These are phyloP conservation scores for Pedionomus torquatus DNA, from an alignment of 2,113 vertebrate species.

Conservation along the genomic window DNA sequence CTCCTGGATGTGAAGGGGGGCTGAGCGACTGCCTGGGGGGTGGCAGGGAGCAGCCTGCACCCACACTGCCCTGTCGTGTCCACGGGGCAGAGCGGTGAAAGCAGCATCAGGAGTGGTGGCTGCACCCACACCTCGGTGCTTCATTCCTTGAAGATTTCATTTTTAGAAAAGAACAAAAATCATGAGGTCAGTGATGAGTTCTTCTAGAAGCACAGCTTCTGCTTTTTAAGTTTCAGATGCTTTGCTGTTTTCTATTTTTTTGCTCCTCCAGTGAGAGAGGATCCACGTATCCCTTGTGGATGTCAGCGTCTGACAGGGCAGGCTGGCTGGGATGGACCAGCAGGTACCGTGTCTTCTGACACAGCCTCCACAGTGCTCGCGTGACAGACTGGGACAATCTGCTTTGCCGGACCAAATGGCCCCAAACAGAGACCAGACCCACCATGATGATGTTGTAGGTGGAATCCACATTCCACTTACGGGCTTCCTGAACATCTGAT, in stretches of 20 bases:
- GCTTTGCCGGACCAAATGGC: not conserved
- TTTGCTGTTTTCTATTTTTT: not conserved
- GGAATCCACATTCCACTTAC: not conserved
- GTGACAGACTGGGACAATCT: not conserved
- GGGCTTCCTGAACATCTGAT: not conserved
- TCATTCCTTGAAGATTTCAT: not conserved
- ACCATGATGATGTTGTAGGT: not conserved
- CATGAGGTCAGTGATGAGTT: not conserved
- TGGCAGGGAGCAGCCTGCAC: accelerated
- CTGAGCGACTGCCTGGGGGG: not conserved
- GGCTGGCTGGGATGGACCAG: not conserved
- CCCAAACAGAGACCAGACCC: not conserved
- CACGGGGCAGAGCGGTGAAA: not conserved
- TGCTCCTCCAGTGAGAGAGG: not conserved
- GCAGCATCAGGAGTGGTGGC: not conserved
- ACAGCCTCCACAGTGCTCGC: accelerated
- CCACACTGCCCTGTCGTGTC: not conserved
- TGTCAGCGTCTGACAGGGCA: not conserved
- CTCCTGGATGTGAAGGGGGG: too few species aligned
- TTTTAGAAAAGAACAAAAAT: not conserved
- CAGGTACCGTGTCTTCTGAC: not conserved
- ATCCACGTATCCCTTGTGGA: not conserved
- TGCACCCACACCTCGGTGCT: not conserved
- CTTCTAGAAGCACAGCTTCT: not conserved
- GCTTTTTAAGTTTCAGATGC: not conserved